phyloP scores from a whole-genome alignment of 2,888 invertebrate species.

The Athalia rosae region DNA sequence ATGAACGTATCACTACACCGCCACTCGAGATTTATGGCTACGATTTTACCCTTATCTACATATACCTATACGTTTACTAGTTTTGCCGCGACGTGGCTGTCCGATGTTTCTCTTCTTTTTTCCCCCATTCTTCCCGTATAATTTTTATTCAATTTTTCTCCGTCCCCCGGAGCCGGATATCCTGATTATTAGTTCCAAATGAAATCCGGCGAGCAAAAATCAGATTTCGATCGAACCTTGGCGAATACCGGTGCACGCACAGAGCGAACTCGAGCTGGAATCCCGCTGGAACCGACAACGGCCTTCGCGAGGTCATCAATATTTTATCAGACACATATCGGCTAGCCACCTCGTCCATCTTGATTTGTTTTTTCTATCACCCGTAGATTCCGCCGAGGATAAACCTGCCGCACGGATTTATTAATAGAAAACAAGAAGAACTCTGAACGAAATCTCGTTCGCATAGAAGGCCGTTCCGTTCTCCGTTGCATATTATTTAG shows the following conservation, averaged over 20 bases:
- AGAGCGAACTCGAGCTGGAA: conserved; percentile 13
- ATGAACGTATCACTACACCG: conserved; percentile 54
- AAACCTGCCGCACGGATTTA: conserved; percentile 45
- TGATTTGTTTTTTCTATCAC: conserved; percentile 34
- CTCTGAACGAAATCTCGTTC: conserved; percentile 37
- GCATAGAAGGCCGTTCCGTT: background rate
- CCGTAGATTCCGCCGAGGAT: conserved; percentile 41
- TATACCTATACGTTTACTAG: background rate
- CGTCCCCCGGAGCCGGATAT: too few relatives aligned
- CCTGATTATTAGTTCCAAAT: too few relatives aligned
- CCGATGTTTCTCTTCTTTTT: conserved; percentile 1
- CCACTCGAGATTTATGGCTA: conserved; percentile 50
- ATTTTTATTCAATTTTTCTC: too few relatives aligned
- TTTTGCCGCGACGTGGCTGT: conserved; percentile 4
- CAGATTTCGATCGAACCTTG: conserved; percentile 15
- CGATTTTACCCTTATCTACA: conserved; percentile 23
- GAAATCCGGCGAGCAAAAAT: conserved; percentile 26
- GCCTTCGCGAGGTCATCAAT: conserved; percentile 65
- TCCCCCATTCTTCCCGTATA: background rate
- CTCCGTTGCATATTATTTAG: background rate
- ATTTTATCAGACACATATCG: conserved; percentile 67
- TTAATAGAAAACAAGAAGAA: conserved; percentile 54
- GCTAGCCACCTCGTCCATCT: conserved; percentile 58
- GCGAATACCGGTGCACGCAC: conserved; percentile 15
- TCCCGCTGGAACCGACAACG: conserved; percentile 41